phyloP scores from a whole-genome alignment of 2,888 invertebrate genomes.

The Drymonia ruficornis region DNA sequence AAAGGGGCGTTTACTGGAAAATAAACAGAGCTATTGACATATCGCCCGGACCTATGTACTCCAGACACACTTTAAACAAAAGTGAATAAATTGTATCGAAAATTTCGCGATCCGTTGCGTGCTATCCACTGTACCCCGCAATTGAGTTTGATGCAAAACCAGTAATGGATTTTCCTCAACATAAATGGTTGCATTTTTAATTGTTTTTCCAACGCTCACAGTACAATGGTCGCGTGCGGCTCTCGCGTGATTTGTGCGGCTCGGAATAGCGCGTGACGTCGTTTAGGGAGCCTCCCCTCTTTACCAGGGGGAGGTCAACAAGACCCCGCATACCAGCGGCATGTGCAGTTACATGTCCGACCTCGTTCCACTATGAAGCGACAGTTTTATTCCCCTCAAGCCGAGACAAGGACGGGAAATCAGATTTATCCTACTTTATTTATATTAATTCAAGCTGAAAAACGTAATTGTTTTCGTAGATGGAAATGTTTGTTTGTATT shows the following conservation, averaged over 20 bases:
- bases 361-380: conserved; percentile 76
- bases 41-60: conserved; percentile 43
- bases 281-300: conserved; percentile 65
- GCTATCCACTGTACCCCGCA: background rate
- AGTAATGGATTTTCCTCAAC: conserved; percentile 29
- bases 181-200: conserved; percentile 28
- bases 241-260: conserved; percentile 79
- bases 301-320: conserved; percentile 59
- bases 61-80: background rate
- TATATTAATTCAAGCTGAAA: conserved; percentile 9
- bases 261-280: conserved; percentile 77
- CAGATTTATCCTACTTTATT: conserved; percentile 51
- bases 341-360: conserved; percentile 76
- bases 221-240: conserved; percentile 67
- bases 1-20: conserved; percentile 70
- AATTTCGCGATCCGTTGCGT: conserved; percentile 35
- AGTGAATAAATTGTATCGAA: conserved; percentile 8
- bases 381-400: conserved; percentile 73
- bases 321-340: conserved; percentile 69
- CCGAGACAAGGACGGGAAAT: conserved; percentile 59
- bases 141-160: background rate
- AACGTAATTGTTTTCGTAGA: background rate
- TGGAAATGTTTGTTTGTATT: background rate
- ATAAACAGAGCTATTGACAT: conserved; percentile 79
- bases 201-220: conserved; percentile 43